Percentiles rank a stretch among this genome's conserved stretches.
phyloP scores from a whole-genome alignment of 2,888 invertebrate species.

The Lacanobia oleracea region DNA sequence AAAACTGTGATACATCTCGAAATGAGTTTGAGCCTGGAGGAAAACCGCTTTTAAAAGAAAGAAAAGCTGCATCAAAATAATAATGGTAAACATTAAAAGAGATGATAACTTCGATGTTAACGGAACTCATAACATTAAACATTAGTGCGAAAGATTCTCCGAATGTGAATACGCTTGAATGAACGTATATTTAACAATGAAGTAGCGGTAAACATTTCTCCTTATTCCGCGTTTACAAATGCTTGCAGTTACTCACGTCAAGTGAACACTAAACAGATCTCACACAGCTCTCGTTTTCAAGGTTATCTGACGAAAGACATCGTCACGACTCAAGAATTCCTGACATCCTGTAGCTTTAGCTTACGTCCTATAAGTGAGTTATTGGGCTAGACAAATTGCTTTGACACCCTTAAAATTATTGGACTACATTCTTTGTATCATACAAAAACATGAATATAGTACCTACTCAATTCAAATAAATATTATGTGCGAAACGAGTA shows the following conservation, averaged over 20 bases:
- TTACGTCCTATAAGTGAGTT: background rate
- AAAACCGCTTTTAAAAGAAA: too few relatives aligned
- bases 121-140: background rate
- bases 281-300: constrained; percentile 10
- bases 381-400: background rate
- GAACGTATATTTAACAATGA: constrained; percentile 16
- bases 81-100: background rate
- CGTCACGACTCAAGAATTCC: constrained; percentile 11
- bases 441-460: too few relatives aligned
- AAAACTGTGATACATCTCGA: too few relatives aligned
- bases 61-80: too few relatives aligned
- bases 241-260: constrained; percentile 4
- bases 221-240: constrained; percentile 31
- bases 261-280: constrained; percentile 17
- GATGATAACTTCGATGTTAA: background rate
- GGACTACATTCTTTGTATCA: too few relatives aligned
- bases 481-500: too few relatives aligned
- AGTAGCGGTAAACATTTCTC: constrained; percentile 16
- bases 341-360: too few relatives aligned
- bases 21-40: too few relatives aligned
- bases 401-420: background rate
- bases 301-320: background rate
- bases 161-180: constrained; percentile 6
- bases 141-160: background rate
- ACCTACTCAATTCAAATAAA: too few relatives aligned